Evolutionary conservation across 2,888 invertebrate species (phyloP).

Genomic region (Hecatera dysodea): DNA sequence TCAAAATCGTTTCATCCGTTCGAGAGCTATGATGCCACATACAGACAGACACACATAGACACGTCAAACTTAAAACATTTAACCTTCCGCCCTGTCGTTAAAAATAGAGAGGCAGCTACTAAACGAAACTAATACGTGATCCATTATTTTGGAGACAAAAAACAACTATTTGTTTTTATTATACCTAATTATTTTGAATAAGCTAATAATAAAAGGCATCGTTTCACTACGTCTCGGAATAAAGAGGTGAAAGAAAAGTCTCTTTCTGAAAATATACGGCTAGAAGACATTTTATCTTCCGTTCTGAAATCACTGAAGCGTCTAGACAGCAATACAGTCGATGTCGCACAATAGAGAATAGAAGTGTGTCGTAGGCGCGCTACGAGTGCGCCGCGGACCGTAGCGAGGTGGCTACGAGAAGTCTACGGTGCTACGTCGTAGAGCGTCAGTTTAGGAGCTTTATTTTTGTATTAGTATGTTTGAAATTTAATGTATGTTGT

Average conservation of each 20-base stretch:
- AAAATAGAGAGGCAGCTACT: no score
- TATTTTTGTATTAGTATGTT: not conserved
- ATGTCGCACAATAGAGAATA: constrained; percentile 16
- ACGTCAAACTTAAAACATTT: no score
- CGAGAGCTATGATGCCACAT: no score
- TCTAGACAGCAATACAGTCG: constrained; percentile 27
- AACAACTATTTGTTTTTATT: no score
- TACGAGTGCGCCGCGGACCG: constrained; percentile 57
- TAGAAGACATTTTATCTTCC: not conserved
- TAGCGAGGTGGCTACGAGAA: constrained; percentile 45
- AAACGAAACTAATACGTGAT: no score
- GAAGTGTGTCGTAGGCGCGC: constrained; percentile 32
- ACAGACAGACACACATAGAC: no score
- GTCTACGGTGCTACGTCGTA: constrained; percentile 30
- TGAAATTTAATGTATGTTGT: no score
- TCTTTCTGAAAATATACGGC: not conserved
- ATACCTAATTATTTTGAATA: no score
- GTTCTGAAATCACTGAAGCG: constrained; percentile 28
- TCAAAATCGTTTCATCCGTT: no score
- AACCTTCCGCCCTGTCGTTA: no score
- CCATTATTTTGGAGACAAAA: no score
- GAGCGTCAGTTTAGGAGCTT: not conserved
- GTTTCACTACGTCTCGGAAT: not conserved
- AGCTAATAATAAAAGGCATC: no score
- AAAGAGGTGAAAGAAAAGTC: not conserved